Conservation (phyloP, 2,888 invertebrate genomes). For the Drosophila robusta region DNA sequence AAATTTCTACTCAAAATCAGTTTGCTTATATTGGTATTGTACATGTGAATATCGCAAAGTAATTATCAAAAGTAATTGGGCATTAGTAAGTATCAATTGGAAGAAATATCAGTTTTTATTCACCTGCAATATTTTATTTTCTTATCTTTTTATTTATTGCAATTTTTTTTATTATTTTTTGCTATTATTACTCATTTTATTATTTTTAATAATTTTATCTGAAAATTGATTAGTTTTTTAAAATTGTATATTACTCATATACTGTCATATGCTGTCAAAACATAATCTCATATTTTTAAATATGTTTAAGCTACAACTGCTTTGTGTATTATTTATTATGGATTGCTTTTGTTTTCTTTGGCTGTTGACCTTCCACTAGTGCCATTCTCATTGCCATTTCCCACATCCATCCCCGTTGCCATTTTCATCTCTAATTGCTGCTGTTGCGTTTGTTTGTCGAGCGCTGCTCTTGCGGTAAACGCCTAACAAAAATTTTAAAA, state of each 20-base stretch:
- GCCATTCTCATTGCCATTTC: neutral
- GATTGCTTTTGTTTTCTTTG: conserved; percentile 1
- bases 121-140: no score
- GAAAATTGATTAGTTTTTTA: neutral
- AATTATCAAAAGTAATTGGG: no score
- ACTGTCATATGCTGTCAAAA: conserved; percentile 2
- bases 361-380: conserved; percentile 24
- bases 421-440: conserved; percentile 51
- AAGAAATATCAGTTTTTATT: no score
- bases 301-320: neutral
- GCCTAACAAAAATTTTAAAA: conserved; percentile 46
- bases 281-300: neutral
- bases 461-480: conserved; percentile 59
- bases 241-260: neutral
- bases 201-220: neutral
- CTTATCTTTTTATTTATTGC: no score
- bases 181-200: no score
- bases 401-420: neutral
- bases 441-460: conserved; percentile 48
- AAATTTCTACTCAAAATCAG: no score
- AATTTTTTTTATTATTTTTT: no score
- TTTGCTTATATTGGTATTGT: no score
- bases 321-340: no score
- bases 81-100: no score
- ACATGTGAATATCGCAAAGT: no score